These are phyloP conservation scores for Lasiommata megera DNA, from an alignment of 2,888 invertebrate species.

Conservation along the genomic window DNA sequence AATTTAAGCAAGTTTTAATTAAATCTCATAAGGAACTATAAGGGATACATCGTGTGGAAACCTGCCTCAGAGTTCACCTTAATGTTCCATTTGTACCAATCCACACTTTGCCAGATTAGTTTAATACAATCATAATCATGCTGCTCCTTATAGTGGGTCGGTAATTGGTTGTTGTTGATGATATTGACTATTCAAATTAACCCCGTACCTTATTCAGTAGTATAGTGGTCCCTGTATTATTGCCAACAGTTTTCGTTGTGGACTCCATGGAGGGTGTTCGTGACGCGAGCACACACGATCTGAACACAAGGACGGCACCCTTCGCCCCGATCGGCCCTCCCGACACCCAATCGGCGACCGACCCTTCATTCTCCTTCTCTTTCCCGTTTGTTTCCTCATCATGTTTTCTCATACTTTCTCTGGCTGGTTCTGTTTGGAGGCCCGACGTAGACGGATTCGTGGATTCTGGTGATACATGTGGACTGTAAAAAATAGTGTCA, in stretches of 20 bases:
- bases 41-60: too few species aligned
- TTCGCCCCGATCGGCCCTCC: constrained; percentile 83
- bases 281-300: constrained; percentile 83
- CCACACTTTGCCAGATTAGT: too few species aligned
- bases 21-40: too few species aligned
- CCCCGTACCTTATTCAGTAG: constrained; percentile 53
- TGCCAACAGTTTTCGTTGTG: constrained; percentile 63
- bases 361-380: constrained; percentile 57
- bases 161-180: too few species aligned
- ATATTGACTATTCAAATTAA: too few species aligned
- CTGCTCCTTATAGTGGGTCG: too few species aligned
- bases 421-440: constrained; percentile 53
- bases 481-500: constrained; percentile 61
- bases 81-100: too few species aligned
- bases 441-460: constrained; percentile 73
- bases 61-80: too few species aligned
- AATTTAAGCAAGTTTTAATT: too few species aligned
- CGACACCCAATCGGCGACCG: constrained; percentile 77
- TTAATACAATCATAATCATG: too few species aligned
- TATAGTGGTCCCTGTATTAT: constrained; percentile 68
- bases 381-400: constrained; percentile 56
- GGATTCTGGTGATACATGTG: constrained; percentile 75
- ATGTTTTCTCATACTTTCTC: constrained; percentile 69
- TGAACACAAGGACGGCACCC: constrained; percentile 84
- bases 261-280: constrained; percentile 70